Evolutionary conservation across 2,113 vertebrate genomes (phyloP).

Genomic region (Phaetusa simplex): DNA sequence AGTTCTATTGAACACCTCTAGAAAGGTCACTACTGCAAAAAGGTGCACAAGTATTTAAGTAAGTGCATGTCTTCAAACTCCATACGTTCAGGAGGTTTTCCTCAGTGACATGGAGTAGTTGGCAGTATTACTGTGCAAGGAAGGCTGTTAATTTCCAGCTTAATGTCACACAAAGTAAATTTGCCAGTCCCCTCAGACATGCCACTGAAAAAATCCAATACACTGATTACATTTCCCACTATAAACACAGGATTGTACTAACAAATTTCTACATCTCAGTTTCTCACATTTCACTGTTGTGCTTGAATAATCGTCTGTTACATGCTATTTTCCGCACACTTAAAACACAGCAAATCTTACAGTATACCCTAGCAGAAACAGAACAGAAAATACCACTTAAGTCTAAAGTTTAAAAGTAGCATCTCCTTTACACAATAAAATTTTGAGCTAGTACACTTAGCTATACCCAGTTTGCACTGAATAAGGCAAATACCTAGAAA

Average conservation of each 20-base stretch:
- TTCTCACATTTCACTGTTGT: not conserved
- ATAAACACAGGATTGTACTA: not conserved
- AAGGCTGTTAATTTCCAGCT: not conserved
- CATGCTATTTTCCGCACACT: accelerated
- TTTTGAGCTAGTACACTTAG: not conserved
- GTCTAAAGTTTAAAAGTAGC: not conserved
- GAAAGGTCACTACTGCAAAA: not conserved
- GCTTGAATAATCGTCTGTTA: not conserved
- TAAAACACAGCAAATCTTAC: not conserved
- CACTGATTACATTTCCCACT: not conserved
- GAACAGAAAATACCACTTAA: not conserved
- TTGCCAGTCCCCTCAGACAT: not conserved
- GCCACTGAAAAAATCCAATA: not conserved
- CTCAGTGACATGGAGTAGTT: not conserved
- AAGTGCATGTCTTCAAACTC: not conserved
- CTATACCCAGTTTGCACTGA: not conserved
- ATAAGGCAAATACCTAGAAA: not conserved
- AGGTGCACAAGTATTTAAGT: not conserved
- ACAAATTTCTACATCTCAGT: not conserved
- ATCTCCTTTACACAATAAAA: not conserved
- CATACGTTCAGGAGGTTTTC: not conserved
- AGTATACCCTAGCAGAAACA: not conserved
- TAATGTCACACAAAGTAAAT: not conserved
- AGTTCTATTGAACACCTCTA: not conserved
- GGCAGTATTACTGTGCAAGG: not conserved